Percentiles rank a stretch among this genome's conserved stretches.
Evolutionary conservation across 2,888 invertebrate genomes (phyloP).

Genomic region (Timema podura): DNA sequence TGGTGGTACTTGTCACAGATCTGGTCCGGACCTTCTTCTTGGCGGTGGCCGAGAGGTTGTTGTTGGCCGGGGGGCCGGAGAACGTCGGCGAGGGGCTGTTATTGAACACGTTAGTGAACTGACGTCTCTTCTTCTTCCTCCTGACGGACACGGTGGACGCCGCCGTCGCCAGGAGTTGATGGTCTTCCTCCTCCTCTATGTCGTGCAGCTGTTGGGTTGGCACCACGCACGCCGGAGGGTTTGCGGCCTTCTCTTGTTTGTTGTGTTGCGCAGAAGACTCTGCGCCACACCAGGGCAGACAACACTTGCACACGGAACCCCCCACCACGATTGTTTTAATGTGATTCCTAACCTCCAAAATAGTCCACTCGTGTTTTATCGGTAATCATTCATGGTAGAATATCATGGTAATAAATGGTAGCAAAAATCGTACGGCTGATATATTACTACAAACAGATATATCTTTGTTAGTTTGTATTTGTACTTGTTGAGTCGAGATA

Average conservation of each 20-base stretch:
- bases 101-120: conserved; percentile 35
- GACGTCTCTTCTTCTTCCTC: conserved; percentile 47
- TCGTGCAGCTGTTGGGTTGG: conserved; percentile 65
- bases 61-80: conserved; percentile 40
- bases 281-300: conserved; percentile 30
- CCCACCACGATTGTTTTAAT: conserved; percentile 31
- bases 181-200: conserved; percentile 76
- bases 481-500: too few species aligned
- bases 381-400: too few species aligned
- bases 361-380: too few species aligned
- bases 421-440: too few species aligned
- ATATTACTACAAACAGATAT: too few species aligned
- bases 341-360: too few species aligned
- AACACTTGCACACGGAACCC: conserved; percentile 34
- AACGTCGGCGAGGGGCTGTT: conserved; percentile 40
- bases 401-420: too few species aligned
- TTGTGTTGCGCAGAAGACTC: conserved; percentile 45
- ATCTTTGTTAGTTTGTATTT: too few species aligned
- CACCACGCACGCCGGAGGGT: conserved; percentile 19
- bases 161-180: conserved; percentile 45
- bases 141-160: conserved; percentile 52
- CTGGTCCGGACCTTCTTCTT: conserved; percentile 41
- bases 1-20: conserved; percentile 39
- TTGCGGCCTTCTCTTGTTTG: conserved; percentile 17
- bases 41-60: conserved; percentile 13